Conservation (phyloP, 2,888 invertebrate genomes). For the Sarcophaga variegata region DNA sequence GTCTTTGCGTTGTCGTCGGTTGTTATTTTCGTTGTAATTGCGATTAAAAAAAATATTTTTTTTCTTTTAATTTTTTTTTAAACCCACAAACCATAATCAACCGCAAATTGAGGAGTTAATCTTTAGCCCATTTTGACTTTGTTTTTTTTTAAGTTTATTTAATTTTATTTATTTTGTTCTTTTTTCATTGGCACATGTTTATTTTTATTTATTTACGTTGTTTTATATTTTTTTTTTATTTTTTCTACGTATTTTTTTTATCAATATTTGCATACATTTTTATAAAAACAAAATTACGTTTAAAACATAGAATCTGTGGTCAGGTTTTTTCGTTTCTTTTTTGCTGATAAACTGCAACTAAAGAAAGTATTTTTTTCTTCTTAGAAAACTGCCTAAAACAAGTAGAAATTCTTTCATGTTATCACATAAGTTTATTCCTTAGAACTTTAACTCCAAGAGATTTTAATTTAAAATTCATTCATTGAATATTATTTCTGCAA, state of each 20-base stretch:
- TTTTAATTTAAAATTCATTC: too few relatives aligned
- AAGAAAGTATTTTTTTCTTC: too few relatives aligned
- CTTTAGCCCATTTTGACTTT: constrained; percentile 4
- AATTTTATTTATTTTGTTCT: not conserved
- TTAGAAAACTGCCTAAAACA: too few relatives aligned
- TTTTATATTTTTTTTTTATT: not conserved
- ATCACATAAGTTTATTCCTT: too few relatives aligned
- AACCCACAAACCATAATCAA: constrained; percentile 8
- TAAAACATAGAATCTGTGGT: constrained; percentile 49
- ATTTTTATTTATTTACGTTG: not conserved
- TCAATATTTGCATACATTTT: constrained; percentile 8
- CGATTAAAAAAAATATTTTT: constrained; percentile 24
- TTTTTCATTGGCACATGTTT: constrained; percentile 29
- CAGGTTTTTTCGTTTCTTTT: constrained; percentile 23
- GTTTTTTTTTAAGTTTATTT: too few relatives aligned
- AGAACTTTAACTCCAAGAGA: too few relatives aligned
- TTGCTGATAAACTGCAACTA: too few relatives aligned
- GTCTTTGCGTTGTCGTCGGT: constrained; percentile 8
- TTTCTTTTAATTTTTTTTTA: not conserved
- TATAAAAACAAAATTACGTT: not conserved
- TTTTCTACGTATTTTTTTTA: constrained; percentile 29
- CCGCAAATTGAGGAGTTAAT: constrained; percentile 30
- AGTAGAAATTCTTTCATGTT: too few relatives aligned
- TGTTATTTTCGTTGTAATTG: not conserved
- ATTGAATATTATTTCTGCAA: too few relatives aligned